Conservation (phyloP, 2,797 vertebrate species). For the Typhlichthys eigenmanni region DNA sequence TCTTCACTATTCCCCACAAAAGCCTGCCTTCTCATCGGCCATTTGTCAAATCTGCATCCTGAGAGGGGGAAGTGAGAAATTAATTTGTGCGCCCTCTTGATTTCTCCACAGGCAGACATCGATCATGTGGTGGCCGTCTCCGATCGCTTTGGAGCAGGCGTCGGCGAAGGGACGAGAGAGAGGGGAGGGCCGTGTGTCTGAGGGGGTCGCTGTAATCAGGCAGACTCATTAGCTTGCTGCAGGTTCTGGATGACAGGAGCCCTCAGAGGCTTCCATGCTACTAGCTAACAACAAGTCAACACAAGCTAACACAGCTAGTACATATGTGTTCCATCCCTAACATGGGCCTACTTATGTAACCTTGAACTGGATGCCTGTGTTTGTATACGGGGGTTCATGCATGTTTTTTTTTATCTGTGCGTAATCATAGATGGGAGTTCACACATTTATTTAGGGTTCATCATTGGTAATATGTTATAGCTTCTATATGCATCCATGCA, state of each 20-base stretch:
- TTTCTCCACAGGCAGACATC: constrained; percentile 81
- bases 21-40: constrained; percentile 49
- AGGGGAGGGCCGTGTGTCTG: constrained; percentile 67
- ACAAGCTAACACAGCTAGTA: not conserved
- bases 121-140: constrained; percentile 74
- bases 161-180: constrained; percentile 25
- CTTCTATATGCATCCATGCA: no score
- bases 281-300: constrained; percentile 57
- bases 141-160: constrained; percentile 67
- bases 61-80: constrained; percentile 74
- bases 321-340: no score
- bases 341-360: no score
- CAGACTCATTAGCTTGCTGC: constrained; percentile 74
- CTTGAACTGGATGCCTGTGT: no score
- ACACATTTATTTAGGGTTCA: no score
- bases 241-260: constrained; percentile 74
- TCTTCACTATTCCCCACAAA: constrained; percentile 37
- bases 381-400: no score
- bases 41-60: constrained; percentile 48
- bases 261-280: constrained; percentile 65
- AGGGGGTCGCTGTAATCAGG: constrained; percentile 76
- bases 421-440: no score
- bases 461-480: no score
- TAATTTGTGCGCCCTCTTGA: constrained; percentile 79
- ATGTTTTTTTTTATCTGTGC: no score